Evolutionary conservation across 2,797 vertebrate species (phyloP), one percentile per base, ranked within the genome.

Genomic region (Pangasius sanitwongsei): DNA sequence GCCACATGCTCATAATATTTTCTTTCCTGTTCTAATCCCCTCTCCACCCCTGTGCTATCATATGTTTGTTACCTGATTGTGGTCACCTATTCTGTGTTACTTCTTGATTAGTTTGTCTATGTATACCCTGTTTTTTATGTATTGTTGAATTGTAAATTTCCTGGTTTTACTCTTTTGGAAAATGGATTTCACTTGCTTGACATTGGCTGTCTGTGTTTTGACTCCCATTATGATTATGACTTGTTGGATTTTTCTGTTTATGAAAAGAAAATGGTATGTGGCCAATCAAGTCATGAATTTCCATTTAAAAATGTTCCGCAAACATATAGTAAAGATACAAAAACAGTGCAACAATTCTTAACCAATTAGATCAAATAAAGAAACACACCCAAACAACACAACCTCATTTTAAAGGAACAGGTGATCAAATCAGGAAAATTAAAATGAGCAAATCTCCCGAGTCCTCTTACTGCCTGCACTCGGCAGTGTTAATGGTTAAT

Each of bases 401-500:
- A 63, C 28, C 16, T 31, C 8, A 2, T 77, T 48, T 63, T 86
- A 48, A 57, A 48, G 23, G 23, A 44, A 41, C 23, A 12, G 63
- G n/a, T 53, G 57, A 74, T 72, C 67, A 16, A 28, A 86, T 59
- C 28, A 57, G 23, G 67, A 37, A 55, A 85, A 20, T 75, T 11
- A 61, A 86, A 61, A 48, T 0, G 15, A 20, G 20, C 31, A 86
- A 59, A 57, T 57, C 57, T 50, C 85, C 25, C 6, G 57, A 63
- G 85, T n/a, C 57, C 9, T 61, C 55, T 48, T 13, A 23, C 15
- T 63, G 15, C 74, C 34, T 77, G 57, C 3, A 0, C 41, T 9
- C 15, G 13, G 41, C 72, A 28, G 37, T 75, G 70, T 37, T 86
- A 86, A 78, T 77, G 72, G 37, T 23, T 86, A 75, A 78, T 77